These are phyloP conservation scores for Phyto melanocephala DNA, from an alignment of 2,888 invertebrate species.

Conservation along the genomic window DNA sequence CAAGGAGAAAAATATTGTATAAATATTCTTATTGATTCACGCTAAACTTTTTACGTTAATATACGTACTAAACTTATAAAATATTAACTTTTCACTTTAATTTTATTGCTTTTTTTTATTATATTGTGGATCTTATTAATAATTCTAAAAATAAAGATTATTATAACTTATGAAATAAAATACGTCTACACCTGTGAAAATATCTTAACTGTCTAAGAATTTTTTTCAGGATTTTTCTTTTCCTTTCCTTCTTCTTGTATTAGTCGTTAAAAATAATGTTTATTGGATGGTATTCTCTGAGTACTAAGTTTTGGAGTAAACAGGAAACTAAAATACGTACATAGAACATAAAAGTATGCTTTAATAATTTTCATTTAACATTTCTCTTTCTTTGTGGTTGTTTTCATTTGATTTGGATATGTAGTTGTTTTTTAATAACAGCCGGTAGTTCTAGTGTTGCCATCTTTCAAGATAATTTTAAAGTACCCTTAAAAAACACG, in stretches of 20 bases:
- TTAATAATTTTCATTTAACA: not conserved
- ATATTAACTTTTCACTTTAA: conserved; percentile 23
- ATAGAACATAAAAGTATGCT: conserved; percentile 36
- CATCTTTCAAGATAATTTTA: too few species aligned
- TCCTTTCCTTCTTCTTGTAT: conserved; percentile 3
- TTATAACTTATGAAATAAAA: conserved; percentile 45
- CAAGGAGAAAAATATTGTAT: conserved; percentile 21
- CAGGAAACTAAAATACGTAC: conserved; percentile 11
- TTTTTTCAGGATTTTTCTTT: conserved; percentile 31
- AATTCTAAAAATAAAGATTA: conserved; percentile 36
- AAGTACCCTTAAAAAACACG: too few species aligned
- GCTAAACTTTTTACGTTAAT: conserved; percentile 42
- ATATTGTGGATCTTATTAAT: conserved; percentile 19
- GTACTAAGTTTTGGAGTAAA: conserved; percentile 1
- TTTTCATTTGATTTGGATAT: not conserved
- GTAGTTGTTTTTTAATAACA: conserved; percentile 3
- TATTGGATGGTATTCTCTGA: conserved; percentile 21
- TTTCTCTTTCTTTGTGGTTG: not conserved
- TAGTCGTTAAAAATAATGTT: conserved; percentile 1
- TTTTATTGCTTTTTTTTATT: conserved; percentile 45
- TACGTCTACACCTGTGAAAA: conserved; percentile 72
- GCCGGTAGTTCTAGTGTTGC: conserved; percentile 19
- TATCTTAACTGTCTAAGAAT: conserved; percentile 69
- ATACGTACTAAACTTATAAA: conserved; percentile 38
- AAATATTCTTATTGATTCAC: conserved; percentile 31